A percentile compares a stretch with the other conserved stretches of the same genome.
Evolutionary conservation across 30 jellyfish, hydroid and myxozoan species (phyloP).

Genomic region (Chironex yamaguchii): DNA sequence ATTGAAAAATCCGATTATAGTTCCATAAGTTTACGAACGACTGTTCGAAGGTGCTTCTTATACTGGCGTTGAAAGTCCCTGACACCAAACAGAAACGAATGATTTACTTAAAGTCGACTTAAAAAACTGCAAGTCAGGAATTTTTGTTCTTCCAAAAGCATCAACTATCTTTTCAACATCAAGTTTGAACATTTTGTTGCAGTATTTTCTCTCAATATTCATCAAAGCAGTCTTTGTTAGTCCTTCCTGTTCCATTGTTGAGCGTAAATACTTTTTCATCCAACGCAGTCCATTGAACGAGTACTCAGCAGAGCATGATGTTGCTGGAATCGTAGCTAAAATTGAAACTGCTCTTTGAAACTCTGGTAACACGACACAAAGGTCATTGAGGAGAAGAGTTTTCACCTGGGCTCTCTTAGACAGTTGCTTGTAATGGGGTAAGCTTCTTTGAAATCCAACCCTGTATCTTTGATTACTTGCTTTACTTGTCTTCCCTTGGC

Average conservation of each 20-base stretch:
- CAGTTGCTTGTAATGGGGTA: slow-evolving; percentile 45
- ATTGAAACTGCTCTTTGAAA: slow-evolving; percentile 33
- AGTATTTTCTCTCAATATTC: slow-evolving; percentile 10
- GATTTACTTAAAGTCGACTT: slow-evolving; percentile 11
- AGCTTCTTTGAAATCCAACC: slow-evolving; percentile 33
- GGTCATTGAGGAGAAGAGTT: slow-evolving; percentile 1
- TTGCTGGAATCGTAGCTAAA: slow-evolving; percentile 51
- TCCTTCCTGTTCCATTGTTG: slow-evolving; percentile 57
- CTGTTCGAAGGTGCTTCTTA: too few relatives aligned
- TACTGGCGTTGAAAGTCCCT: slow-evolving; percentile 10
- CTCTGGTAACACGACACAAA: slow-evolving; percentile 46
- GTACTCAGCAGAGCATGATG: slow-evolving; percentile 28
- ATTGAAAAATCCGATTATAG: too few relatives aligned
- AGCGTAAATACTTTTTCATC: slow-evolving; percentile 16
- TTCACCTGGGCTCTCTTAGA: slow-evolving; percentile 18
- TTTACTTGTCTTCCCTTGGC: slow-evolving; percentile 15
- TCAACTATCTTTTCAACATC: slow-evolving; percentile 9
- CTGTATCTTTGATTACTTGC: slow-evolving; percentile 39
- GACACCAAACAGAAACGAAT: not conserved
- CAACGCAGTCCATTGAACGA: slow-evolving; percentile 37
- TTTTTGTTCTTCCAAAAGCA: slow-evolving; percentile 31
- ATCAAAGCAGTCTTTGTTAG: slow-evolving; percentile 17
- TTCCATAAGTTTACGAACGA: too few relatives aligned
- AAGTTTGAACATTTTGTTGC: not conserved
- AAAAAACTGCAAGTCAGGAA: slow-evolving; percentile 1